These are phyloP conservation scores for Typhlichthys eigenmanni DNA, from an alignment of 2,797 vertebrate species.

Conservation along the genomic window DNA sequence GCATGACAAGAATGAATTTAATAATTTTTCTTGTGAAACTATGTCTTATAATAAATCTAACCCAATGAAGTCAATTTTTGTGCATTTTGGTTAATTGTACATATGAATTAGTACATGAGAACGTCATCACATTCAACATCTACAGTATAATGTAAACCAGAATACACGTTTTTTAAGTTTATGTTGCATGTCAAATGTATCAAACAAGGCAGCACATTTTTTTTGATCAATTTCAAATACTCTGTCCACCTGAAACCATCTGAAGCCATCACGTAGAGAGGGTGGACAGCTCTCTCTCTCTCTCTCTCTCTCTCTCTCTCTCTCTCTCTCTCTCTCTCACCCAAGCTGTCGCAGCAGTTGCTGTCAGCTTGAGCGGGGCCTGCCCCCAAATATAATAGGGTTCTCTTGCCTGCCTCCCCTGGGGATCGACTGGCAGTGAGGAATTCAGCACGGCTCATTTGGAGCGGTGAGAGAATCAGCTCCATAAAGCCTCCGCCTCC, in stretches of 20 bases:
- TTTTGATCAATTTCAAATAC: slow-evolving; percentile 30
- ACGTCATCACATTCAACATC: background rate
- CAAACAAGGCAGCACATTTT: slow-evolving; percentile 12
- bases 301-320: slow-evolving; percentile 23
- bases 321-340: slow-evolving; percentile 34
- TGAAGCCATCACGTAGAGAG: slow-evolving; percentile 60
- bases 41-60: too few relatives aligned
- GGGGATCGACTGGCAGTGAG: slow-evolving; percentile 73
- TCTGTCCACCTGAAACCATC: slow-evolving; percentile 33
- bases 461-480: slow-evolving; percentile 62
- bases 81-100: background rate
- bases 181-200: slow-evolving; percentile 11
- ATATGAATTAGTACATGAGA: background rate
- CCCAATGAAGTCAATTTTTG: too few relatives aligned
- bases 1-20: too few relatives aligned
- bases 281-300: slow-evolving; percentile 39
- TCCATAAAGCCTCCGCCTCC: slow-evolving; percentile 71
- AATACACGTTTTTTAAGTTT: slow-evolving; percentile 4
- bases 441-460: slow-evolving; percentile 78
- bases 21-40: too few relatives aligned
- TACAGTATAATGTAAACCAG: slow-evolving; percentile 5
- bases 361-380: slow-evolving; percentile 79
- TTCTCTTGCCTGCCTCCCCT: slow-evolving; percentile 75
- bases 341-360: slow-evolving; percentile 74
- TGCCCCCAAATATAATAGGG: slow-evolving; percentile 81